phyloP scores from a whole-genome alignment of 2,797 vertebrate genomes.

The Melopsittacus undulatus region DNA sequence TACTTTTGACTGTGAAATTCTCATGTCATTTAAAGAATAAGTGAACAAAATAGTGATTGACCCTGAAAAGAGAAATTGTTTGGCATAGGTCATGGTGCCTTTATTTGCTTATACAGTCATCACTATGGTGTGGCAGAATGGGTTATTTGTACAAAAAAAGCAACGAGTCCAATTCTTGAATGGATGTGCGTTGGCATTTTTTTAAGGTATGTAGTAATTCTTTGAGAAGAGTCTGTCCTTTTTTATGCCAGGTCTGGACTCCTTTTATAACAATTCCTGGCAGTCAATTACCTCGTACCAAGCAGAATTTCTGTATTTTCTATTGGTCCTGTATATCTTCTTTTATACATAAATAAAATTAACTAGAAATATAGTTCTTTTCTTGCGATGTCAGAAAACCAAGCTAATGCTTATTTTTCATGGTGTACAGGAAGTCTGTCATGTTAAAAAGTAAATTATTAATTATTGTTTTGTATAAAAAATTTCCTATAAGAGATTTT shows the following conservation, averaged over 20 bases:
- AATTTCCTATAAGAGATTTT: not conserved
- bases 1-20: not conserved
- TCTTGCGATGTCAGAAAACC: not conserved
- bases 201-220: not conserved
- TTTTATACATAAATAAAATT: not conserved
- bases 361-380: not conserved
- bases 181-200: not conserved
- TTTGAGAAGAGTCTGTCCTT: not conserved
- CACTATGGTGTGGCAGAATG: not conserved
- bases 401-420: not conserved
- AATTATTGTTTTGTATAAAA: not conserved
- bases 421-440: not conserved
- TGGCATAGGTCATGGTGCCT: accelerated
- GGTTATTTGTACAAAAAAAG: not conserved
- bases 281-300: not conserved
- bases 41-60: not conserved
- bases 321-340: not conserved
- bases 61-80: not conserved
- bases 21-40: not conserved
- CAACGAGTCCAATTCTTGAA: not conserved
- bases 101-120: not conserved
- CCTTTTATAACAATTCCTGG: not conserved
- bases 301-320: not conserved
- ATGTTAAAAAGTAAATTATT: not conserved
- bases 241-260: not conserved